A percentile compares a stretch with the other conserved stretches of the same genome.
These are phyloP conservation scores for Halictus quadricinctus DNA, from an alignment of 2,888 invertebrate genomes.

Conservation along the genomic window DNA sequence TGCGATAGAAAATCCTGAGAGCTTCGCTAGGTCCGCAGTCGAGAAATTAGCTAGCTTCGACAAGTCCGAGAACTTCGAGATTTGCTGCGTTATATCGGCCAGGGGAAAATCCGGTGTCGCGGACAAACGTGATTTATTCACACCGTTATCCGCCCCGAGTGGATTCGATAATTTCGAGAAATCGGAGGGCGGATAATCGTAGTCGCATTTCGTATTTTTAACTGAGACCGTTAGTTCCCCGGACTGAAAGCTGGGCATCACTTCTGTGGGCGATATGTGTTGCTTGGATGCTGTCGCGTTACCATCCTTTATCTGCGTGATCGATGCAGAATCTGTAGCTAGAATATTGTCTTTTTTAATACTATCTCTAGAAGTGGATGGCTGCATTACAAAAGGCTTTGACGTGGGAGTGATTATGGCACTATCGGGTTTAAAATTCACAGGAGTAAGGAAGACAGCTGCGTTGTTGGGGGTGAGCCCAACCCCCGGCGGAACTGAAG, in stretches of 20 bases:
- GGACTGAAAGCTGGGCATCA: slow-evolving; percentile 78
- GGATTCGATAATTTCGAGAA: slow-evolving; percentile 74
- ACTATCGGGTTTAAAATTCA: slow-evolving; percentile 78
- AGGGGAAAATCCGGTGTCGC: slow-evolving; percentile 76
- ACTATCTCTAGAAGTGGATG: slow-evolving; percentile 72
- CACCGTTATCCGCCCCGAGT: slow-evolving; percentile 69
- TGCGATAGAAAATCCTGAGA: slow-evolving; percentile 78
- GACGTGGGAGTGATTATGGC: slow-evolving; percentile 76
- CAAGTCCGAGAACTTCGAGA: slow-evolving; percentile 79
- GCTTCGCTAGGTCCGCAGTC: slow-evolving; percentile 78
- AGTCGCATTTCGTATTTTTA: slow-evolving; percentile 79
- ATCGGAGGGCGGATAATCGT: slow-evolving; percentile 75
- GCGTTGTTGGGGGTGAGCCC: slow-evolving; percentile 89
- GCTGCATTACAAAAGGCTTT: slow-evolving; percentile 76
- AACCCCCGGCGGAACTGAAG: slow-evolving; percentile 80
- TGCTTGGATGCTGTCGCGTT: slow-evolving; percentile 50
- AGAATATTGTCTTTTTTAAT: slow-evolving; percentile 71
- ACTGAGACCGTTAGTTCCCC: slow-evolving; percentile 80
- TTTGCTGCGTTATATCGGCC: slow-evolving; percentile 78
- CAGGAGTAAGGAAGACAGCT: slow-evolving; percentile 88
- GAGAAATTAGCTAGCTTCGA: slow-evolving; percentile 79
- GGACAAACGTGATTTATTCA: slow-evolving; percentile 69
- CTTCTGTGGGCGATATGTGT: slow-evolving; percentile 71
- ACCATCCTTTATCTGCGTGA: slow-evolving; percentile 67
- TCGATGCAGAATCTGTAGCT: slow-evolving; percentile 56